Evolutionary conservation across 1,140 invertebrate genomes (phyloP), one percentile per base, ranked within the genome.

Genomic region (Harpegnathos saltator): DNA sequence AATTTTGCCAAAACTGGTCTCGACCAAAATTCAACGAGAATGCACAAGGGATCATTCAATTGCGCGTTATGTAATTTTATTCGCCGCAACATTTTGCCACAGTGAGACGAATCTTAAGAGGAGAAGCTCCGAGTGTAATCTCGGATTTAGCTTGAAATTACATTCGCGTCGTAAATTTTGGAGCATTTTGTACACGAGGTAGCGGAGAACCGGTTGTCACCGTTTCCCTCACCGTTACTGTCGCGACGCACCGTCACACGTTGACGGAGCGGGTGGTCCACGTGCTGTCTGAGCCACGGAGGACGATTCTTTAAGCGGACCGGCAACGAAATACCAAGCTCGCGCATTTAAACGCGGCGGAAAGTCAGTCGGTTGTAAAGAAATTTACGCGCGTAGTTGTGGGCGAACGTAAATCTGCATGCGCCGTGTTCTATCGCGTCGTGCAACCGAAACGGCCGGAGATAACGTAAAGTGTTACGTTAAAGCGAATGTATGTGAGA

Each of bases 331-430:
- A 73, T 2, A 17, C 15, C n/a, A 24, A 48, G 12, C 11, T 14
- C 17, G n/a, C 1, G 3, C 29, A 14, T 24, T 72, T 22, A 44
- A 24, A 48, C 19, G 17, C 17, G 48, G 22, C 38, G 17, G 12
- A 48, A 74, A 74, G n/a, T n/a, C 12, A 44, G 56, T n/a, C 1
- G 17, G 12, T 7, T 62, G 38, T 50, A 62, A 74, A 74, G n/a
- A 74, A 26, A 62, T 74, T 74, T 74, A 50, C 61, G 62, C 38
- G 38, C 4, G 24, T 15, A 44, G 38, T 62, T 74, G 24, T 17
- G 11, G 29, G 72, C 38, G 48, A 62, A 73, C 4, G 61, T 61
- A 61, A 59, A 62, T 74, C 29, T 61, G 29, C 22, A 33, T 5
- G 15, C 22, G 22, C 7, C 2, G 5, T 15, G 12, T 61, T 74